These are phyloP conservation scores for Mesocricetus auratus DNA, from an alignment of 2,113 vertebrate genomes.

Conservation along the genomic window DNA sequence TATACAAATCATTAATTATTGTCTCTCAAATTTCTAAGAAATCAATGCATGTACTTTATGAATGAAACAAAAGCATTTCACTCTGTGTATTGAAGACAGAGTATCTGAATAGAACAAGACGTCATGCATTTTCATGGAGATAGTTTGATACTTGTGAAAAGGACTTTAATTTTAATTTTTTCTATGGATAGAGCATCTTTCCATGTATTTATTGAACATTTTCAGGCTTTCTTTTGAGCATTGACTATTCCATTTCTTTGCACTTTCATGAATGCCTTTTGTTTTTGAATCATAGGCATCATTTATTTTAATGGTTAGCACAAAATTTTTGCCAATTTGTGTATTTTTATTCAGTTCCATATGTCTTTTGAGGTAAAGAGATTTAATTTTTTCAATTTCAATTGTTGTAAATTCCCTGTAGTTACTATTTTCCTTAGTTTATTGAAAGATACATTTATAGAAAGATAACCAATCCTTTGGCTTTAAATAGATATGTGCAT, in stretches of 20 bases:
- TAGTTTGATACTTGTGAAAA: not conserved
- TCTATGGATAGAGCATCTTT: not conserved
- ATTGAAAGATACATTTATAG: constrained; percentile 77
- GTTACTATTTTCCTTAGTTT: not conserved
- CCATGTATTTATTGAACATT: not conserved
- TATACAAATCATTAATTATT: not conserved
- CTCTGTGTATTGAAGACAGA: not conserved
- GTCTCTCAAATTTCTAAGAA: not conserved
- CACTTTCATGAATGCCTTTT: not conserved
- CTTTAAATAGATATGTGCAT: constrained; percentile 78
- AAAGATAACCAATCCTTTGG: constrained; percentile 52
- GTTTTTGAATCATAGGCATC: not conserved
- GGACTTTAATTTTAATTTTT: not conserved
- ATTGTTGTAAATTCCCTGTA: not conserved
- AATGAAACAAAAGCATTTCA: not conserved
- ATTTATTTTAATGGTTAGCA: not conserved
- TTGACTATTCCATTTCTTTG: not conserved
- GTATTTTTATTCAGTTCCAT: not conserved
- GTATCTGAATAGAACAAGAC: not conserved
- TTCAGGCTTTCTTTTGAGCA: not conserved
- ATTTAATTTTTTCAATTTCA: not conserved
- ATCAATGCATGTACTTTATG: not conserved
- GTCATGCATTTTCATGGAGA: not conserved
- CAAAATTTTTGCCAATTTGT: not conserved
- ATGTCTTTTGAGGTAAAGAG: not conserved